Evolutionary conservation across 2,113 vertebrate genomes (phyloP).

Genomic region (Dinomys branickii): DNA sequence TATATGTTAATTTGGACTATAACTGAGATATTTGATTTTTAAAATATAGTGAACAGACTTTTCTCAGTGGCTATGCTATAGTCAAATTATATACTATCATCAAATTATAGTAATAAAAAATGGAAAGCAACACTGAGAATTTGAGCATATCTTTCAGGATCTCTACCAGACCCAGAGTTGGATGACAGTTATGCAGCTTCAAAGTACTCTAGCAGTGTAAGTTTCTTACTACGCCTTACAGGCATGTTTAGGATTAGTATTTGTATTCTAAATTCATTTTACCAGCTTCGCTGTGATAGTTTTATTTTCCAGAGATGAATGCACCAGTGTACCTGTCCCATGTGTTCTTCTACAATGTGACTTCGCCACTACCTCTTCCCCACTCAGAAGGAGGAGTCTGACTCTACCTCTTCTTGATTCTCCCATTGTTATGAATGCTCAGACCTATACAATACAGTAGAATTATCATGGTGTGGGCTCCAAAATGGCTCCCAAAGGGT

Average conservation of each 20-base stretch:
- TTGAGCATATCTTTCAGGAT: slow-evolving; percentile 7
- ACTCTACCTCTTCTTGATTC: neutral
- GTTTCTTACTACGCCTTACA: neutral
- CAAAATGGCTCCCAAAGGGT: neutral
- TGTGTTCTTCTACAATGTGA: neutral
- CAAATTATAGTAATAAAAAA: slow-evolving; percentile 44
- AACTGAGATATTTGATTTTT: slow-evolving; percentile 31
- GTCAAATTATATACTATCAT: slow-evolving; percentile 7
- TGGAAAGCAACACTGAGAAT: slow-evolving; percentile 24
- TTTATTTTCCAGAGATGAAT: slow-evolving; percentile 25
- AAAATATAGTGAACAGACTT: slow-evolving; percentile 24
- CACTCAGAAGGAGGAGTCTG: neutral
- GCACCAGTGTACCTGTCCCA: neutral
- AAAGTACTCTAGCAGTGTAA: neutral
- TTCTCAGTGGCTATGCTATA: neutral
- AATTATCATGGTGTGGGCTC: neutral
- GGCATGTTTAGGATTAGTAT: slow-evolving; percentile 9
- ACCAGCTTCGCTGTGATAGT: neutral
- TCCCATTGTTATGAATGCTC: neutral
- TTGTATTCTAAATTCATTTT: slow-evolving; percentile 41
- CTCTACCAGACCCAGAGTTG: neutral
- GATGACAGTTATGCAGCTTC: neutral
- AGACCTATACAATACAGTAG: neutral
- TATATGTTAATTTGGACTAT: slow-evolving; percentile 39
- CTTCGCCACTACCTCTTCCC: neutral